Base-by-base conservation (phyloP, 2,113 vertebrate genomes). In the Lagopus leucura region DNA sequence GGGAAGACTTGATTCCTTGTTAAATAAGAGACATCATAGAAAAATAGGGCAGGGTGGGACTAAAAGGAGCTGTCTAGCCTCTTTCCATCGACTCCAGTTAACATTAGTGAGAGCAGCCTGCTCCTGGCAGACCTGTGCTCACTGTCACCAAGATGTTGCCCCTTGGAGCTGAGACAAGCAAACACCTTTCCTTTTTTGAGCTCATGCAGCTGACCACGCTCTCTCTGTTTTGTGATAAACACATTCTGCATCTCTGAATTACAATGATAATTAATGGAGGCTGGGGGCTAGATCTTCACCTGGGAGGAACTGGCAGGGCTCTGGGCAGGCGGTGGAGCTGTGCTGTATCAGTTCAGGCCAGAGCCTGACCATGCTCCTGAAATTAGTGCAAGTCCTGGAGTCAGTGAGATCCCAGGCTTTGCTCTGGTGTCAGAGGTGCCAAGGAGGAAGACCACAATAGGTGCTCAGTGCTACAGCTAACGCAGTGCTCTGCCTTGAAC, bases 191-290 rank as follows among this genome's bases (percentile, higher is more conserved):
- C 30, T 80, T 88, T 75, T 71, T 65, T 90, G 85, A 90, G 72
- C 74, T 69, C 2, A 0, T 0, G 11, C 20, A 65, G 61, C 71
- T 55, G 48, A 70, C 0, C 11, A 18, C 30, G 47, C 86, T 75
- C 85, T 83, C 65, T 74, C 69, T 67, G 73, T 61, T 88, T 81
- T 2, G 6, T 72, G 90, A 48, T 92, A 92, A 95, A 90, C 0
- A 24, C 24, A 54, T 83, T 93, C 93, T 94, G 88, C 69, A 86
- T 79, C 85, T 83, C 73, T 86, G 88, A 97, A 71, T 78, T 80
- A 18, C 0, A 90, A 43, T 81, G 86, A 48, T 45, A 90, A 96
- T 92, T 78, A 86, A 65, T 9, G 48, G 65, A 72, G 65, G 73
- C 86, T 54, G 73, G 86, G 69, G 77, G 85, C 88, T 91, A 95